Evolutionary conservation across 37 sponge, comb jelly and placozoan genomes (phyloP).

Genomic region (Geodia barretti): DNA sequence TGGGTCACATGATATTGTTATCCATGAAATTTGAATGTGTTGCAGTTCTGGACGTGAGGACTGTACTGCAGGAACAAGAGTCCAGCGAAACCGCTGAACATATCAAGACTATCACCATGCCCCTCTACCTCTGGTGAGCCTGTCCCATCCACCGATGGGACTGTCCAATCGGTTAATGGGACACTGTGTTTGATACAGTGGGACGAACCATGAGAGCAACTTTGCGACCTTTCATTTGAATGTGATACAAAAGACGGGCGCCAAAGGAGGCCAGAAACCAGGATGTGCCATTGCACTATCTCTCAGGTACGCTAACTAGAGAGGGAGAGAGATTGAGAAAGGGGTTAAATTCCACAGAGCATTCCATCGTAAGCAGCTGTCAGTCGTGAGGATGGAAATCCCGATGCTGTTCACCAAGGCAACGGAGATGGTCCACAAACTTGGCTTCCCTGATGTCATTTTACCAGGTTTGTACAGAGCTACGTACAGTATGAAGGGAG

Average conservation of each 20-base stretch:
- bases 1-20: too few relatives aligned
- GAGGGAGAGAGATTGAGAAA: background rate
- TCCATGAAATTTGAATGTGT: too few relatives aligned
- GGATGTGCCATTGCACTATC: constrained; percentile 30
- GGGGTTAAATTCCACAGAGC: background rate
- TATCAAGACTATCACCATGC: constrained; percentile 13
- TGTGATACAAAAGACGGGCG: constrained; percentile 43
- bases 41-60: constrained; percentile 13
- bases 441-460: constrained; percentile 87
- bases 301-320: constrained; percentile 10
- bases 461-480: constrained; percentile 50
- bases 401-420: constrained; percentile 41
- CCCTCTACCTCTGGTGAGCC: constrained; percentile 40
- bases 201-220: constrained; percentile 51
- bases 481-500: background rate
- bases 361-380: constrained; percentile 15
- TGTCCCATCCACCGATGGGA: background rate
- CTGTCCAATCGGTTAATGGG: background rate
- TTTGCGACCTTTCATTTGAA: constrained; percentile 54
- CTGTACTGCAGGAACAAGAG: background rate
- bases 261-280: constrained; percentile 37
- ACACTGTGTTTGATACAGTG: constrained; percentile 20
- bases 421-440: constrained; percentile 38
- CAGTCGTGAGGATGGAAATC: constrained; percentile 31
- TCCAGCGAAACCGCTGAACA: background rate